Evolutionary conservation across 2,888 invertebrate genomes (phyloP).

Genomic region (Cyrtodaria siliqua): DNA sequence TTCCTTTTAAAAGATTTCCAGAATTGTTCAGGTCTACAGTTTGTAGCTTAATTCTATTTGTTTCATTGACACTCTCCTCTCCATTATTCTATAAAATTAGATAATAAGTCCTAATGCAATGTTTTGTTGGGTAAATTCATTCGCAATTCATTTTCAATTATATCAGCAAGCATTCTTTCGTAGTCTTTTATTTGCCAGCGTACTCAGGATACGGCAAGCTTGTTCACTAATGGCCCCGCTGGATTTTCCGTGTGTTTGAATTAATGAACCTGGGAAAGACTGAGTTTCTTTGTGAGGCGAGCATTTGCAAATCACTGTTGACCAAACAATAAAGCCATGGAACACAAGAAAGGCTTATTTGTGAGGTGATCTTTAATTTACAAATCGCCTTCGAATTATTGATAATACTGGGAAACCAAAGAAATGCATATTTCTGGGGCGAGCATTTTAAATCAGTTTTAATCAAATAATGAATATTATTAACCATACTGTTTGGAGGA

Average conservation of each 20-base stretch:
- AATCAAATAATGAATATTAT: too few species aligned
- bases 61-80: slow-evolving; percentile 3
- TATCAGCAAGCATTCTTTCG: slow-evolving; percentile 41
- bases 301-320: too few species aligned
- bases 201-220: slow-evolving; percentile 31
- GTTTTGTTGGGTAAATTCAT: slow-evolving; percentile 61
- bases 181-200: slow-evolving; percentile 26
- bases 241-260: slow-evolving; percentile 42
- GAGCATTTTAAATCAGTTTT: too few species aligned
- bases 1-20: slow-evolving; percentile 29
- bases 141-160: slow-evolving; percentile 56
- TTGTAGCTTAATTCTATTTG: slow-evolving; percentile 23
- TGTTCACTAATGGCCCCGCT: slow-evolving; percentile 47
- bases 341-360: too few species aligned
- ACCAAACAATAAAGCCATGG: too few species aligned
- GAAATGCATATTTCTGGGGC: too few species aligned
- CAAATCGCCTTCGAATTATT: too few species aligned
- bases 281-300: not conserved
- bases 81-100: slow-evolving; percentile 26
- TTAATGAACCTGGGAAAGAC: slow-evolving; percentile 35
- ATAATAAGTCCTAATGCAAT: slow-evolving; percentile 57
- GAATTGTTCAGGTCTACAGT: slow-evolving; percentile 21
- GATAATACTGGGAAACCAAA: too few species aligned
- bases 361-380: too few species aligned
- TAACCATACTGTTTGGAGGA: too few species aligned